phyloP scores from a whole-genome alignment of 2,888 invertebrate species.

The Herminia tarsipennalis region DNA sequence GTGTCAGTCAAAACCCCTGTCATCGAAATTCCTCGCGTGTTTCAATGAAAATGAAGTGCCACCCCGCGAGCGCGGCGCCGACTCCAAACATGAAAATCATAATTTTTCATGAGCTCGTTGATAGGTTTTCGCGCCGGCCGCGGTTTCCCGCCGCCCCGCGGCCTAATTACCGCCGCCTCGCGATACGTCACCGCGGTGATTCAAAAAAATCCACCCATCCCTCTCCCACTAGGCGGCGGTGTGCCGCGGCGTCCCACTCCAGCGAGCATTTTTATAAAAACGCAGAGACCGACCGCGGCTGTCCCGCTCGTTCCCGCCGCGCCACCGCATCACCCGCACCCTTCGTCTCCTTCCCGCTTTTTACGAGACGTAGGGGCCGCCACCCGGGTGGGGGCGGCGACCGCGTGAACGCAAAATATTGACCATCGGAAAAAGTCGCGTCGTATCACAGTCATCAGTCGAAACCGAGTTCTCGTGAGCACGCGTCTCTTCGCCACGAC shows the following conservation, averaged over 20 bases:
- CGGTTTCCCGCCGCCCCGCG: conserved; percentile 85
- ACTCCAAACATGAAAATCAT: conserved; percentile 80
- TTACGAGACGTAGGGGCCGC: conserved; percentile 86
- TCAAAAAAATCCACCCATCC: conserved; percentile 84
- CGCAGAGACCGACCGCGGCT: conserved; percentile 82
- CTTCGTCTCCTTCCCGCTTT: conserved; percentile 86
- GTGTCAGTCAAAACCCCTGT: conserved; percentile 56
- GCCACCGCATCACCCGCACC: conserved; percentile 75
- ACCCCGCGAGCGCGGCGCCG: conserved; percentile 59
- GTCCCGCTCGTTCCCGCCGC: conserved; percentile 82
- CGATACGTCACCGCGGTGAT: conserved; percentile 83
- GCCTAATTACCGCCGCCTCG: conserved; percentile 83
- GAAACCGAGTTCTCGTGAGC: conserved; percentile 82
- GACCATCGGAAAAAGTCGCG: conserved; percentile 86
- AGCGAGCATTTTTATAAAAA: conserved; percentile 84
- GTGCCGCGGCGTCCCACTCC: conserved; percentile 70
- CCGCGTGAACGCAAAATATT: conserved; percentile 86
- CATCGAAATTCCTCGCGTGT: conserved; percentile 66
- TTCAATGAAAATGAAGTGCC: conserved; percentile 70
- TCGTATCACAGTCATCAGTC: conserved; percentile 86
- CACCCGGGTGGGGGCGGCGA: conserved; percentile 83
- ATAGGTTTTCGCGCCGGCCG: conserved; percentile 83
- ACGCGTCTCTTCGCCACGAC: conserved; percentile 77
- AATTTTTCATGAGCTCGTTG: conserved; percentile 85
- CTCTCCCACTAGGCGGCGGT: conserved; percentile 62